Evolutionary conservation across 2,797 vertebrate species (phyloP), one percentile per base, ranked within the genome.

Genomic region (Cetoscarus ocellatus): DNA sequence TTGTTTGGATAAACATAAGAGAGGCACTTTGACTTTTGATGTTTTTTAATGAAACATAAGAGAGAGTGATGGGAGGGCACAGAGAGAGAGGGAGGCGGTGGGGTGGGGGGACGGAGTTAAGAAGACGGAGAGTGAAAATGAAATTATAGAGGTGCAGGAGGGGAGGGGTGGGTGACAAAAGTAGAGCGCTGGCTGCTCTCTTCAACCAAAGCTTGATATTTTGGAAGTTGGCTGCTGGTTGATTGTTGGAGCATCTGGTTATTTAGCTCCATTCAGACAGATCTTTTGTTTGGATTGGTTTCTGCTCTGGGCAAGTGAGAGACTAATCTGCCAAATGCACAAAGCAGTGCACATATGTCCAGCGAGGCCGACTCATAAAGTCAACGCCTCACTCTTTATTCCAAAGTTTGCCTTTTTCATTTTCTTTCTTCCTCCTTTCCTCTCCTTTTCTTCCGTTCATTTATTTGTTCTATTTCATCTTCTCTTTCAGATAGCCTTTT

Each of bases 1-100:
- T 92, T 93, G 92, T 93, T 93, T 91, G 92, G 90, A 90, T 91
- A 92, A 91, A 91, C 91, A 93, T 87, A 76, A 90, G 91, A 93
- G 91, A 82, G 83, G 89, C 87, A 90, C 89, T 92, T 89, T 90
- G 90, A 93, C 90, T 90, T 92, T 89, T 92, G 91, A 92, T 92
- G 92, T 91, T 92, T 89, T 89, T 90, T 92, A 92, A 93, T 88
- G 91, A 92, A 93, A 92, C 90, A 85, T 89, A 77, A 89, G 85
- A 87, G 86, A 88, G 89, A 91, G 81, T 71, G 88, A 89, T 85
- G 82, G 89, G 73, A 80, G 80, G 84, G 71, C 77, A 83, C 64
- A 70, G 79, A 67, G 55, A 77, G 62, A 10, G 63, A 43, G 66
- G 13, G 56, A 27, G 27, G 27, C 4, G 27, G 27, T 2, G 17